phyloP scores from a whole-genome alignment of 2,113 vertebrate genomes.

The Malaclemys terrapin region DNA sequence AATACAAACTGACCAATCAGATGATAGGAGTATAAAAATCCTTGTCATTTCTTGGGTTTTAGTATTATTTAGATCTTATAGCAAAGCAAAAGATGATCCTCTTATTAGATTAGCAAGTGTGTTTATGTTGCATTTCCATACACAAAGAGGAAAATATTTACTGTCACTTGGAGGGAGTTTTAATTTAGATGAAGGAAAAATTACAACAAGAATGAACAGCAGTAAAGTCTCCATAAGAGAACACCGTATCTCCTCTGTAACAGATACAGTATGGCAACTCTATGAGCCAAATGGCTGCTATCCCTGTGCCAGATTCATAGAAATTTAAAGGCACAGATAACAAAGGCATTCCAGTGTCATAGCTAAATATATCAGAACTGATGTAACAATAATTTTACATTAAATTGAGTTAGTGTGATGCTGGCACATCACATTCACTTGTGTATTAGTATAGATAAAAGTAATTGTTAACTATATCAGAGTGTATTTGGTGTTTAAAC shows the following conservation, averaged over 20 bases:
- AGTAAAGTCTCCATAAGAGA: fast-evolving
- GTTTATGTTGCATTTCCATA: background rate
- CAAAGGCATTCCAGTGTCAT: background rate
- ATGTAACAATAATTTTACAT: background rate
- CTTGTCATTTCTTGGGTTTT: fast-evolving
- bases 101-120: background rate
- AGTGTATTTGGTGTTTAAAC: background rate
- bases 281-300: background rate
- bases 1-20: background rate
- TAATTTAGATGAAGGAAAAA: background rate
- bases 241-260: background rate
- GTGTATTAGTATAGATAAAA: background rate
- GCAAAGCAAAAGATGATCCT: background rate
- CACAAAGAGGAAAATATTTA: background rate
- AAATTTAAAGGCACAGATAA: background rate
- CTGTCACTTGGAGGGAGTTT: background rate
- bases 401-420: background rate
- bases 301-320: fast-evolving
- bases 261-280: background rate
- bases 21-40: background rate
- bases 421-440: background rate
- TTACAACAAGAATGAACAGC: background rate
- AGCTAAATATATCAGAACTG: background rate
- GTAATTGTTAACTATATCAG: background rate
- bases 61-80: background rate